These are phyloP conservation scores for Dermatemys mawii DNA, from an alignment of 2,113 vertebrate genomes.

Conservation along the genomic window DNA sequence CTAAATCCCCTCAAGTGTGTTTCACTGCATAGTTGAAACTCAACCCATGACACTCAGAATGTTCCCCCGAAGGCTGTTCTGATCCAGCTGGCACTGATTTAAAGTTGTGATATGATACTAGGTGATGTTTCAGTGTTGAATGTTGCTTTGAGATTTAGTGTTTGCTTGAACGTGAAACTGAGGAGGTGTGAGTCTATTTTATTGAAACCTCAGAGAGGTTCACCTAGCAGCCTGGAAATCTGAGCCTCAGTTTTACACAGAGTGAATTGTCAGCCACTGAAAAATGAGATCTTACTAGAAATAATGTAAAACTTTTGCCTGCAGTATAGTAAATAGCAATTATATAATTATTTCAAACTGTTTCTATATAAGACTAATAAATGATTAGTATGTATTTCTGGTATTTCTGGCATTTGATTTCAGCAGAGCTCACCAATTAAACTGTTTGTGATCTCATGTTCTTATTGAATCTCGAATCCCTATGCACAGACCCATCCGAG, in stretches of 20 bases:
- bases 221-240: not conserved
- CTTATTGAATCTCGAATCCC: not conserved
- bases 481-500: not conserved
- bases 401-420: not conserved
- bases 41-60: not conserved
- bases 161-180: not conserved
- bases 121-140: not conserved
- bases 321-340: not conserved
- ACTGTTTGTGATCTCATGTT: not conserved
- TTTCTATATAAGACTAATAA: not conserved
- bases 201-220: not conserved
- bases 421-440: not conserved
- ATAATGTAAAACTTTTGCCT: rapidly evolving
- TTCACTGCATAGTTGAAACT: not conserved
- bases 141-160: not conserved
- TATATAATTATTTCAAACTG: not conserved
- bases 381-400: too few relatives aligned
- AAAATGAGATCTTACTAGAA: not conserved
- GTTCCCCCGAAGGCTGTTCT: not conserved
- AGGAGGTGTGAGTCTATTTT: not conserved
- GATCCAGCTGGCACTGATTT: conserved; percentile 15
- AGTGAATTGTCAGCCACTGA: not conserved
- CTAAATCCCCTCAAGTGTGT: not conserved
- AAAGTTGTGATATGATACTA: not conserved
- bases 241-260: not conserved